Base-by-base conservation (phyloP, 2,113 vertebrate species). In the Mus pahari region DNA sequence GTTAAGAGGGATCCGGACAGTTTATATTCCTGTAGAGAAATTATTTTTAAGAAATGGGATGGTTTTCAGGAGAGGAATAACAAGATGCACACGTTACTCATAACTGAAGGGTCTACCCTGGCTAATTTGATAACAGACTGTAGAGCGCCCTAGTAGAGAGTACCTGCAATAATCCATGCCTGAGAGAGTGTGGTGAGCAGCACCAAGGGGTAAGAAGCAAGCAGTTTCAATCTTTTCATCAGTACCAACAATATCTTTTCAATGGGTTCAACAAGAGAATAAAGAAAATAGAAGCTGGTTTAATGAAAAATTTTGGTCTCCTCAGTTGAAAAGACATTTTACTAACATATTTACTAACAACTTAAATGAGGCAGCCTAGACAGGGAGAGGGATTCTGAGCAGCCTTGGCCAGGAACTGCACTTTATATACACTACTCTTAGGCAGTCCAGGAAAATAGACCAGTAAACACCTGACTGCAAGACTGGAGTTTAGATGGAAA, bases 311-410 rank as follows among this genome's bases (percentile, higher is more conserved):
- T 33, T 64, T 53, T 62, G 19, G 8, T 71, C 55, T 94, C 13
- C 78, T 22, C 39, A 86, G 64, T 11, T 91, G 36, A 92, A 86
- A 89, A 86, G 60, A 55, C 64, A 28, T 48, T 45, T 62, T 77
- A 24, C 68, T 96, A 90, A 70, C 16, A 90, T 84, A 28, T 45
- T 62, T 77, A 24, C 68, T 96, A 90, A 70, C 16, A 90, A 70
- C 16, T n/a, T 36, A 77, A 48, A 86, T n/a, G n/a, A 60, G 39
- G 62, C 28, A 77, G 4, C 33, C 6, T 45, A 2, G 58, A n/a
- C 19, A 55, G 1, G 1, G 36, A 31, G 6, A 62, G 4, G 42
- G 45, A n/a, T 71, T 75, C 90, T 33, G 62, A 90, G 58, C 12
- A 62, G n/a, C 16, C 28, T 75, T 71, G 48, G 55, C 3, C 8